Evolutionary conservation across 2,797 vertebrate genomes (phyloP), one percentile per base, ranked within the genome.

Genomic region (Labroides dimidiatus): DNA sequence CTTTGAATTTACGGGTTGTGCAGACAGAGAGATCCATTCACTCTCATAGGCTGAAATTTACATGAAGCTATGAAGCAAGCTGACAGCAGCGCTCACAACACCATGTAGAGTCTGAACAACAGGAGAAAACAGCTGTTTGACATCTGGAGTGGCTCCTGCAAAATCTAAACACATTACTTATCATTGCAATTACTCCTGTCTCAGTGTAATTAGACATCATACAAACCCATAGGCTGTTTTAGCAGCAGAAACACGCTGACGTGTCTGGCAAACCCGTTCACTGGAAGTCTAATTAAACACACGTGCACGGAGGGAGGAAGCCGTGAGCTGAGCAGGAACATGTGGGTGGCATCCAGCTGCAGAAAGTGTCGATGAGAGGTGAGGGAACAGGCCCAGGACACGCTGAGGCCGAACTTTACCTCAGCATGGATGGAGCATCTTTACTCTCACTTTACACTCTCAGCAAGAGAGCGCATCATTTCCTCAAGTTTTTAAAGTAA

Each of bases 111-210:
- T 64, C 76, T 81, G 58, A 82, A 84, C 77, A 59, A 39, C 62
- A 48, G 64, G 68, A 64, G 73, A 74, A 82, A 89, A 80, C 89
- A 91, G 75, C 90, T 93, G 90, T 90, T 87, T 77, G 72, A 75
- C 85, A 90, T 90, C 87, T 89, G 89, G 85, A 64, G 41, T 6
- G 59, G 76, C 86, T 89, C 87, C 80, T 91, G 82, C 83, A 82
- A 74, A 90, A 90, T 78, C 79, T 68, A 87, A 89, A 87, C 81
- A 82, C 78, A 86, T 84, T 82, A 86, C 84, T 87, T 87, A 89
- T 90, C 83, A 78, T 85, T 76, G 64, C 75, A 88, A 91, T 92
- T 89, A 86, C 78, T 84, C 78, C 69, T 78, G 54, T 82, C 85
- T 85, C 74, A 78, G 81, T 72, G 72, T 82, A 89, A 89, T 89